Conservation (phyloP, 2,113 vertebrate genomes). For the Eptatretus burgeri region DNA sequence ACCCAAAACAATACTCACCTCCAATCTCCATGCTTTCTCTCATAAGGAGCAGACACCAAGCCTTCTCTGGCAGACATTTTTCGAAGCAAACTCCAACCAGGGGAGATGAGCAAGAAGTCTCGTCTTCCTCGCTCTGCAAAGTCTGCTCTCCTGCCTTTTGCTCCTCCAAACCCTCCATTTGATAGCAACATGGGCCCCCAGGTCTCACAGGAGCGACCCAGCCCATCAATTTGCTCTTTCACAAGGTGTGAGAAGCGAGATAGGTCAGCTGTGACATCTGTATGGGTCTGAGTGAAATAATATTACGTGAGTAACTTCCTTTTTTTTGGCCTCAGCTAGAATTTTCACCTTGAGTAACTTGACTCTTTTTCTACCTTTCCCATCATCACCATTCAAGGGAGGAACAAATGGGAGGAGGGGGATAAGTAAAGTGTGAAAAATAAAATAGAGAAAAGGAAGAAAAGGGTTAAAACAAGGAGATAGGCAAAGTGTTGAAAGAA, state of each 20-base stretch:
- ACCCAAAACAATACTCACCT: constrained; percentile 16
- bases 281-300: constrained; percentile 14
- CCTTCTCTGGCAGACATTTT: constrained; percentile 27
- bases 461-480: too few relatives aligned
- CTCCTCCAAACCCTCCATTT: too few relatives aligned
- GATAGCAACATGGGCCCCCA: constrained; percentile 19
- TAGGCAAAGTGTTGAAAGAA: too few relatives aligned
- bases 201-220: constrained; percentile 29
- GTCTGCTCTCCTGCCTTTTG: constrained; percentile 13
- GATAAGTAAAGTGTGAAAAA: too few relatives aligned
- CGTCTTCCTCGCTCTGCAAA: constrained; percentile 23
- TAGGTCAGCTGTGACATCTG: constrained; percentile 17
- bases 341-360: too few relatives aligned
- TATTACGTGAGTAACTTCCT: not conserved
- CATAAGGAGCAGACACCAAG: constrained; percentile 26
- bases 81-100: constrained; percentile 30
- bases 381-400: too few relatives aligned
- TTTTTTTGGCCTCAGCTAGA: too few relatives aligned
- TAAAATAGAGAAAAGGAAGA: too few relatives aligned
- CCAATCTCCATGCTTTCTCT: constrained; percentile 25
- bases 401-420: too few relatives aligned
- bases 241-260: constrained; percentile 25
- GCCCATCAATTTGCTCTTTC: constrained; percentile 16
- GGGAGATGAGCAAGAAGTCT: constrained; percentile 27
- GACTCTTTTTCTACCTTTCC: too few relatives aligned